These are phyloP conservation scores for Bellardia bayeri DNA, from an alignment of 2,888 invertebrate genomes.

Conservation along the genomic window DNA sequence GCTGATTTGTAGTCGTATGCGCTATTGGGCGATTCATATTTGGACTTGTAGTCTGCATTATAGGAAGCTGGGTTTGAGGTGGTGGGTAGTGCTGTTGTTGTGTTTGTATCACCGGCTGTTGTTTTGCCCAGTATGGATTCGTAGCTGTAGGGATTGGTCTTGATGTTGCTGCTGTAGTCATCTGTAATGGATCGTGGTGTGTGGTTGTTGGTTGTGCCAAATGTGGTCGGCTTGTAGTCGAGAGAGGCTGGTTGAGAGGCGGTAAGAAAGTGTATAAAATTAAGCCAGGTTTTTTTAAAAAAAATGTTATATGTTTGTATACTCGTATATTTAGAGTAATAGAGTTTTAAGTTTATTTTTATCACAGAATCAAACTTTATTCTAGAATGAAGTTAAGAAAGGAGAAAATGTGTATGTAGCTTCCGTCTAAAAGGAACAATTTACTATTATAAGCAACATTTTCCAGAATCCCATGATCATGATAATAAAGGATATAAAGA, in stretches of 20 bases:
- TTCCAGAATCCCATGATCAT: no score
- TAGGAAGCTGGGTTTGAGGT: slow-evolving; percentile 72
- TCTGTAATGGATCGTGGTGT: slow-evolving; percentile 77
- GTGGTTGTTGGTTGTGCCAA: slow-evolving; percentile 79
- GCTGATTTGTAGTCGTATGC: slow-evolving; percentile 74
- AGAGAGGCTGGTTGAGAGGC: slow-evolving; percentile 79
- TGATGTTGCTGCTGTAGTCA: slow-evolving; percentile 75
- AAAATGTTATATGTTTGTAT: background rate
- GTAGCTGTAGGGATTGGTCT: slow-evolving; percentile 77
- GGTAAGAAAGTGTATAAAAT: background rate
- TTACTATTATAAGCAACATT: no score
- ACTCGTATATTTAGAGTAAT: background rate
- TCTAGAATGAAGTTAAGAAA: background rate
- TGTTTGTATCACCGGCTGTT: slow-evolving; percentile 55
- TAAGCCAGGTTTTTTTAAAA: background rate
- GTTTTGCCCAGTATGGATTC: slow-evolving; percentile 75
- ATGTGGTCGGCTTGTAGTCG: slow-evolving; percentile 83
- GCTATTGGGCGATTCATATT: slow-evolving; percentile 61
- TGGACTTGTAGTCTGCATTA: slow-evolving; percentile 70
- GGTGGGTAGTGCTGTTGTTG: slow-evolving; percentile 73
- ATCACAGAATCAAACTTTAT: no score
- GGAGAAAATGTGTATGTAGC: no score
- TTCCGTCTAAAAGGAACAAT: no score
- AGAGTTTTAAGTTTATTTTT: background rate
- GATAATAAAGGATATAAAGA: no score